Conservation (phyloP, 1,140 invertebrate genomes). For the Propsilocerus akamusi region DNA sequence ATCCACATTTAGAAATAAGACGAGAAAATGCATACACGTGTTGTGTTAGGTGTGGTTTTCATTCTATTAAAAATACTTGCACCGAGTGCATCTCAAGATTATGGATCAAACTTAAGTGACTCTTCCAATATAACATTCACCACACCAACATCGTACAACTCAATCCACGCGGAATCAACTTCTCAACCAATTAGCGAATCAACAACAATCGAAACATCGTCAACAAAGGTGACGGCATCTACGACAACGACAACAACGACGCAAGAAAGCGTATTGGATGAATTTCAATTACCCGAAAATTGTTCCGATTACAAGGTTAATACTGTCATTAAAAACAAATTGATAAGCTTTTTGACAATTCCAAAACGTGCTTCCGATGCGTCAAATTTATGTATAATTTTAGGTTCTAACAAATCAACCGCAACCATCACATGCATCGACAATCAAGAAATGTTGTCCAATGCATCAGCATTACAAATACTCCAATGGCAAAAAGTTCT, state of each 20-base stretch:
- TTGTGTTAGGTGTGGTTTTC: neutral
- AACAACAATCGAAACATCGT: too few species aligned
- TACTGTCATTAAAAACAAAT: too few species aligned
- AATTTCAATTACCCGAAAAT: neutral
- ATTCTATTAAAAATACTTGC: neutral
- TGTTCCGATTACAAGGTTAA: slow-evolving; percentile 1
- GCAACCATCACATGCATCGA: neutral
- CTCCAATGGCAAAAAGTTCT: neutral
- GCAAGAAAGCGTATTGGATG: neutral
- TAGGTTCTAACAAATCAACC: neutral
- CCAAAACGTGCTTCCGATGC: too few species aligned
- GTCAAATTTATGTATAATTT: too few species aligned
- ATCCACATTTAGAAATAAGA: too few species aligned
- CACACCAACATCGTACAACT: too few species aligned
- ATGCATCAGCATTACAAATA: neutral
- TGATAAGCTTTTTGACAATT: too few species aligned
- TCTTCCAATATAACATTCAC: too few species aligned
- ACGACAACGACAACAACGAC: neutral
- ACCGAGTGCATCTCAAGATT: neutral
- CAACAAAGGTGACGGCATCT: neutral
- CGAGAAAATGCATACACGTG: too few species aligned
- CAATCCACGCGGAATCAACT: too few species aligned
- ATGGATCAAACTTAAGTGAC: neutral
- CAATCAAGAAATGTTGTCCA: slow-evolving; percentile 5
- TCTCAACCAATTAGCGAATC: too few species aligned